Percentiles rank a stretch among this genome's conserved stretches.
Conservation (phyloP, 2,888 invertebrate species). For the Hydriomena furcata region DNA sequence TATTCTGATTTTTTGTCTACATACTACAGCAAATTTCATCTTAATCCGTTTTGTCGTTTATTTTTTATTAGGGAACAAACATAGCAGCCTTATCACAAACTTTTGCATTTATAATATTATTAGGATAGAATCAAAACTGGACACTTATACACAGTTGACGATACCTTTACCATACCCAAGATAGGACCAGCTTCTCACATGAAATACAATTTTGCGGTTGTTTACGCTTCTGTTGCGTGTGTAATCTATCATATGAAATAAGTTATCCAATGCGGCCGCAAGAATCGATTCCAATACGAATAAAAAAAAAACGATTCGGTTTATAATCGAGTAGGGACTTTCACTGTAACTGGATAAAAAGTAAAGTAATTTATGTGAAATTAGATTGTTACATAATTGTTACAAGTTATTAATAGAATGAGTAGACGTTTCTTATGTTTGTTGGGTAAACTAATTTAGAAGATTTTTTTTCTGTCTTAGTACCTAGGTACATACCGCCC, state of each 20-base stretch:
- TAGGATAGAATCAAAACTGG: too few relatives aligned
- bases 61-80: too few relatives aligned
- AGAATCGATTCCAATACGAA: slow-evolving; percentile 47
- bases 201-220: slow-evolving; percentile 46
- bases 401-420: slow-evolving; percentile 44
- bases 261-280: slow-evolving; percentile 33
- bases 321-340: slow-evolving; percentile 51
- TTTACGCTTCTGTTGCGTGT: slow-evolving; percentile 63
- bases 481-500: slow-evolving; percentile 5
- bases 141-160: too few relatives aligned
- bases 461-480: slow-evolving; percentile 19
- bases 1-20: too few relatives aligned
- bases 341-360: slow-evolving; percentile 44
- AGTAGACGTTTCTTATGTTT: slow-evolving; percentile 28
- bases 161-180: too few relatives aligned
- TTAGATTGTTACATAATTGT: slow-evolving; percentile 48
- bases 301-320: slow-evolving; percentile 63
- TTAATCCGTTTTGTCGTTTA: too few relatives aligned
- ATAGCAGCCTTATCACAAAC: too few relatives aligned
- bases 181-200: slow-evolving; percentile 42
- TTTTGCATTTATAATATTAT: too few relatives aligned
- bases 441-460: slow-evolving; percentile 32
- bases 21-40: too few relatives aligned
- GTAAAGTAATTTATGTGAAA: slow-evolving; percentile 48
- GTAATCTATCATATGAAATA: slow-evolving; percentile 46